Base-by-base conservation (phyloP, 2,888 invertebrate genomes). In the Malthinus seriepunctatus region DNA sequence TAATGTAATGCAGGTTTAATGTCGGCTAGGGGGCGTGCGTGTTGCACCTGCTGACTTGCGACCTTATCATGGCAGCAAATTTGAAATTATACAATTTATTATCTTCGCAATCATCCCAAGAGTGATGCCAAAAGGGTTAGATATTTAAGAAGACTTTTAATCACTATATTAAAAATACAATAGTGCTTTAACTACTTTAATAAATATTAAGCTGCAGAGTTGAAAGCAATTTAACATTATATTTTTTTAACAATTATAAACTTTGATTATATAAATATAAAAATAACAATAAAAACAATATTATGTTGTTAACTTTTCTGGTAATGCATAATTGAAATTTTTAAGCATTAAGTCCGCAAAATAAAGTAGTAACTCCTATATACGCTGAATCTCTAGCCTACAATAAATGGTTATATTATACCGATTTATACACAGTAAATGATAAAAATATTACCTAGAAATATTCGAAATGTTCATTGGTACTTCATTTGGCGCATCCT, bases 401-500 rank as follows among this genome's bases (percentile, higher is more conserved):
- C 8, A 47, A 47, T 46, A 15, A 46, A 12, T 7, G 31, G n/a
- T 46, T 47, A 47, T 32, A 33, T 5, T 47, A 15, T 34, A 11
- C 32, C 12, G 9, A 3, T 12, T 12, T n/a, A 47, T 32, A 9
- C 8, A n/a, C n/a, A n/a, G n/a, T 42, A 42, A 42, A 46, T 11
- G 3, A 9, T 46, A n/a, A 46, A 12, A 31, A 8, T 5, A 32
- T 51, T 57, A 57, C 52, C 68, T 67, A 33, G 70, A 66, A 8
- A 70, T 50, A 51, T 65, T 66, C 42, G 67, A 66, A 34, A 73
- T 58, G 63, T 72, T 73, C 15, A 76, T 39, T 2, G 72, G 64
- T 72, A 87, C 87, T 62, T 87, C 86, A 0, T 85, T 83, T 0
- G 88, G 86, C 1, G 88, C 84, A 70, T 87, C 87, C 62, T 86